Conservation (phyloP, 2,888 invertebrate genomes). For the Heliconius cydno region DNA sequence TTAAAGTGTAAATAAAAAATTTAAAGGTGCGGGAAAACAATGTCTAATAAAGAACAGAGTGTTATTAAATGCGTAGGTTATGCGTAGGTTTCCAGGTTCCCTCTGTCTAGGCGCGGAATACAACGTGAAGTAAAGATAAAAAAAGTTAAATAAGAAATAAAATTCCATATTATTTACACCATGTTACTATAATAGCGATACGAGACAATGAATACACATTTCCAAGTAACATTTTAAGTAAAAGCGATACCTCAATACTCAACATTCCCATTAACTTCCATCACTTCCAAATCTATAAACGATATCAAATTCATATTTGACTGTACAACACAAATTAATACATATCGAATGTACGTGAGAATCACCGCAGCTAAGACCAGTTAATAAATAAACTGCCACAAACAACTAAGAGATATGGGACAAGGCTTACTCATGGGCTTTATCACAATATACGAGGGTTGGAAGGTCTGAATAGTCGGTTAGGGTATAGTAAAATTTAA, state of each 20-base stretch:
- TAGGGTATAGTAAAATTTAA: slow-evolving; percentile 49
- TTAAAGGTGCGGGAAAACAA: too few species aligned
- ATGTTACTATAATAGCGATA: not conserved
- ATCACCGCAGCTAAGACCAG: slow-evolving; percentile 44
- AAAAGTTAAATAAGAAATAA: too few species aligned
- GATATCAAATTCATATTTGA: slow-evolving; percentile 11
- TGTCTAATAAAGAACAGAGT: too few species aligned
- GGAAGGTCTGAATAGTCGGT: slow-evolving; percentile 43
- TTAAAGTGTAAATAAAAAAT: too few species aligned
- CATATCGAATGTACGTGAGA: slow-evolving; percentile 43
- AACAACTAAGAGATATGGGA: slow-evolving; percentile 48
- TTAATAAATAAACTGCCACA: slow-evolving; percentile 47
- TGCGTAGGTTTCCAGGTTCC: too few species aligned
- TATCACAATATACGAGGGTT: slow-evolving; percentile 48
- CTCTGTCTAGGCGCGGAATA: too few species aligned
- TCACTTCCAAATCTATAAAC: not conserved
- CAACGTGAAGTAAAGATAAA: too few species aligned
- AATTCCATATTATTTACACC: too few species aligned
- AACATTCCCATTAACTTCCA: not conserved
- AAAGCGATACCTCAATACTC: not conserved
- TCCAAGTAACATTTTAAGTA: too few species aligned
- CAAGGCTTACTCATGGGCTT: slow-evolving; percentile 46
- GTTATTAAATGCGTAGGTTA: too few species aligned
- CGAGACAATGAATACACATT: not conserved
- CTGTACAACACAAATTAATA: slow-evolving; percentile 36